Evolutionary conservation across 2,113 vertebrate species (phyloP).

Genomic region (Aegotheles bennettii): DNA sequence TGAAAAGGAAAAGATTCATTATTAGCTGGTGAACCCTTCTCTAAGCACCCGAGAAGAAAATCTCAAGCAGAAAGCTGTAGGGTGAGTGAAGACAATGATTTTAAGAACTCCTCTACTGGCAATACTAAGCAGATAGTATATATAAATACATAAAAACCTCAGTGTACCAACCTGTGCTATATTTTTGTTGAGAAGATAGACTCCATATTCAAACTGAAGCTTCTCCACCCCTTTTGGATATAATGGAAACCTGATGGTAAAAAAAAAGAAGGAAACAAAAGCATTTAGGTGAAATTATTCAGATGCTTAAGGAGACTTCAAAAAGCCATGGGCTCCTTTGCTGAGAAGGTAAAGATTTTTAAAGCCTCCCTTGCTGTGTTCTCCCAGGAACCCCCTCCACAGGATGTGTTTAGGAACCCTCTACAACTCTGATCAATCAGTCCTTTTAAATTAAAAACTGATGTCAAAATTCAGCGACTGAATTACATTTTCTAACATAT

Average conservation of each 20-base stretch:
- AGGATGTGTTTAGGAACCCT: background rate
- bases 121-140: background rate
- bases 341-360: background rate
- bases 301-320: background rate
- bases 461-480: background rate
- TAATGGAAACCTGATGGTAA: slow-evolving; percentile 85
- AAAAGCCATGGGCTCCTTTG: background rate
- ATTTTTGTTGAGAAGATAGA: slow-evolving; percentile 99
- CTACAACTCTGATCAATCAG: background rate
- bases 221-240: slow-evolving; percentile 93
- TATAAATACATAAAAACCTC: background rate
- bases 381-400: background rate
- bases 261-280: background rate
- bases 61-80: background rate
- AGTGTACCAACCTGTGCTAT: slow-evolving; percentile 88
- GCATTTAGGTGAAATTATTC: background rate
- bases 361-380: background rate
- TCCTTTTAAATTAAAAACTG: background rate
- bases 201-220: slow-evolving; percentile 96
- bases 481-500: background rate
- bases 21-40: background rate
- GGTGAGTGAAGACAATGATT: background rate
- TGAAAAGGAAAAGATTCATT: background rate
- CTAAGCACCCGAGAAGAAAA: background rate
- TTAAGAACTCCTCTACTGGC: background rate